Base-by-base conservation (phyloP, 35 echinoderm and acorn worm genomes). In the Eucidaris tribuloides region DNA sequence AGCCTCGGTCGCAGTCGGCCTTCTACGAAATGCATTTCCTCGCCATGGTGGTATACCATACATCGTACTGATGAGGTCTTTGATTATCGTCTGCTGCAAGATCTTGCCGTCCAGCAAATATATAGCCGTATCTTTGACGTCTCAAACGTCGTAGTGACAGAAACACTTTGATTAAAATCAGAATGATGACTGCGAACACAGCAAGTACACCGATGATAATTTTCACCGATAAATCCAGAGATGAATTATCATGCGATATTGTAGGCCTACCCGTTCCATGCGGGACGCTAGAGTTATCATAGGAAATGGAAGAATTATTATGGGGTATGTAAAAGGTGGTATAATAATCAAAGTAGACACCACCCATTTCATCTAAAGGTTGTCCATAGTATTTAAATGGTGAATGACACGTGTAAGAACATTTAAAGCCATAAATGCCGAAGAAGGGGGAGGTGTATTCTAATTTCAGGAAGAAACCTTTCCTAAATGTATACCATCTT, bases 1-100 rank as follows among this genome's bases (percentile, higher is more conserved):
- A 74, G 41, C 14, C 68, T 38, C 37, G 68, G 68, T 41, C 68
- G 68, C 7, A 74, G 68, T 6, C 68, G 68, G 19, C 44, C 68
- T 13, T 74, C 68, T 9, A 74, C 38, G 44, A 74, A 74, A 41
- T 74, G 14, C 0, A 18, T 24, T 44, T 74, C 68, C 1, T 44
- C 13, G 22, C 7, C 22, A 40, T 74, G 68, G 68, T 74, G 29
- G 37, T 74, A 74, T 42, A 74, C 68, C 24, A 74, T 33, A 44
- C 68, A 44, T 74, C 68, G n/a, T 35, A 74, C 34, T n/a, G n/a
- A 9, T 25, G 41, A 74, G 29, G 44, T 74, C 68, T 2, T 27
- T 5, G 23, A 19, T 44, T 40, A 33, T 74, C 38, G 38, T 74
- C 0, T 25, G 37, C n/a, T 24, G 29, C 22, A 74, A 7, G 33